Base-by-base conservation (phyloP, 1,140 invertebrate species). In the Episyrphus balteatus region DNA sequence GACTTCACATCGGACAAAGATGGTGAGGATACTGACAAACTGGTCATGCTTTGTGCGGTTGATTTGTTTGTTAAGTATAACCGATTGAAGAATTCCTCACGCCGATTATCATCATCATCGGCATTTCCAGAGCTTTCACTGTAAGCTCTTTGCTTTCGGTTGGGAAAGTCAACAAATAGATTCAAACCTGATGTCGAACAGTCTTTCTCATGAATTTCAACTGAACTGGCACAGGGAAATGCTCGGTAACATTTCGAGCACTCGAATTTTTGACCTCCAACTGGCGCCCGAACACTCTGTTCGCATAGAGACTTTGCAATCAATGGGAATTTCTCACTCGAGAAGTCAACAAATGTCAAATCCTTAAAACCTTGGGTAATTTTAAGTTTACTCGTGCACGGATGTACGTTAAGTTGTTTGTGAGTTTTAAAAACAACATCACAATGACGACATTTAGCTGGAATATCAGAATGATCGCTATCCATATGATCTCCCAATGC, bases 11-110 rank as follows among this genome's bases (percentile, higher is more conserved):
- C 33, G 9, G 44, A 34, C n/a, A 32, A 43, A 13, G 13, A 13
- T 21, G 30, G 21, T 9, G 48, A 43, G 3, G 42, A 33, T 33
- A 43, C 37, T 5, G 38, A 38, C 8, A 38, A 40, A 15, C 46
- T 47, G 15, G 40, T 43, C 30, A 40, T 17, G 15, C 31, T 38
- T 5, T 10, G 21, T 41, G 45, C 46, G 7, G 47, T 41, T 5
- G 50, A 42, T 42, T 79, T 80, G 58, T 84, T 82, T 56, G 83
- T 82, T 1, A 92, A 70, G 55, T 88, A 81, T 12, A 92, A 70
- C 26, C 84, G 78, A 1, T 83, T 82, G 51, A 92, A 83, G 59
- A 92, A 92, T 41, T 88, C 80, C 31, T 84, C 80, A 38, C 86
- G 75, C 13, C 73, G 69, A 2, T 79, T 75, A 6, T 17, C 36